Evolutionary conservation across 2,113 vertebrate species (phyloP).

Genomic region (Phalacrocorax brasilianus): DNA sequence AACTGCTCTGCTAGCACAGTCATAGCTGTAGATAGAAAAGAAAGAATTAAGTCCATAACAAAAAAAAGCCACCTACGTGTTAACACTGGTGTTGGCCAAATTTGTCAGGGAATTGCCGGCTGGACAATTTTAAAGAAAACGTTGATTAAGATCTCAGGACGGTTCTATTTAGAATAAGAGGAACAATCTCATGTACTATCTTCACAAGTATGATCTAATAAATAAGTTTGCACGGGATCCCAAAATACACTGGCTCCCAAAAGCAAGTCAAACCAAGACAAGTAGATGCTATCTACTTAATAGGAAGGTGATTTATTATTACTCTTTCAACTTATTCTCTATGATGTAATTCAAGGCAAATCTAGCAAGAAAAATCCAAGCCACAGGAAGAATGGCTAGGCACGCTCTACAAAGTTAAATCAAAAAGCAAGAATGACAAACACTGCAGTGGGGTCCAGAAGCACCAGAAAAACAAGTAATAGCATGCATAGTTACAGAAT

Average conservation of each 20-base stretch:
- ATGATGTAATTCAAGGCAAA: neutral
- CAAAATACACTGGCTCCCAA: neutral
- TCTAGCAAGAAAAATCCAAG: neutral
- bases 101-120: neutral
- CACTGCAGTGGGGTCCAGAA: neutral
- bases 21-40: neutral
- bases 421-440: neutral
- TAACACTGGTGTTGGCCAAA: neutral
- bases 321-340: neutral
- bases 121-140: neutral
- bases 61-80: fast-evolving
- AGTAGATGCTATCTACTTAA: neutral
- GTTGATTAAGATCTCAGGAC: neutral
- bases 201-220: neutral
- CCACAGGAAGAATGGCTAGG: neutral
- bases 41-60: neutral
- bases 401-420: neutral
- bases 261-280: neutral
- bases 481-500: neutral
- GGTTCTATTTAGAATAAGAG: neutral
- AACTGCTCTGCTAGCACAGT: neutral
- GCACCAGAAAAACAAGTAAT: neutral
- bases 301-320: neutral
- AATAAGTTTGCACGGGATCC: neutral
- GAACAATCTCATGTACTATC: neutral